Evolutionary conservation across 2,888 invertebrate species (phyloP), one percentile per base, ranked within the genome.

Genomic region (Cephus spinipes): DNA sequence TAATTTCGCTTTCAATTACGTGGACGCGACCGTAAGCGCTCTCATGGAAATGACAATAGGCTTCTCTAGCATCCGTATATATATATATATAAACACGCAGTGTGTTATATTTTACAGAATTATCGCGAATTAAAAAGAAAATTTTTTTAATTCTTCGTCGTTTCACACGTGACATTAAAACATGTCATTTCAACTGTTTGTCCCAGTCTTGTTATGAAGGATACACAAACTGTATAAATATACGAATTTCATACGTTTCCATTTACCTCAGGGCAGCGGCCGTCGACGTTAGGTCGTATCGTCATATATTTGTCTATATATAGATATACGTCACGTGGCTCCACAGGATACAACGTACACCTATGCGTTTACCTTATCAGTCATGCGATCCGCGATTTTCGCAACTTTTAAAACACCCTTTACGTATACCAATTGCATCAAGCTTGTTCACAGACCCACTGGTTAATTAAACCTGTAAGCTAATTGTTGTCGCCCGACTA

Each of bases 91-190:
- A 34, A 15, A 32, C 33, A 32, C 31, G 73, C 74, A 74, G 79
- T 77, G 75, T 69, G 34, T 77, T 76, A 71, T 73, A 68, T 68
- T 71, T 80, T 73, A 68, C 12, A 68, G 69, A 77, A 76, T 76
- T 76, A 40, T 79, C 74, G 4, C 40, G 9, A 55, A 55, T 55
- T 15, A 55, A 55, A 9, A 15, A 23, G 23, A 23, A 15, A 2
- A 9, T 55, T 23, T 55, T 55, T 9, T 55, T 55, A 23, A 23
- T 9, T 23, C 23, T 9, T 55, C 23, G 2, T 23, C 9, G 1
- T 9, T 23, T 55, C 23, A 55, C 55, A 23, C 55, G 9, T 23
- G 23, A 55, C 55, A 9, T 55, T 55, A 0, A 9, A 9, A 55
- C 23, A 9, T 55, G 23, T 55, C 9, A 0, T 55, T 55, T 55